Evolutionary conservation across 2,113 vertebrate genomes (phyloP), one percentile per base, ranked within the genome.

Genomic region (Crotalus tigris): DNA sequence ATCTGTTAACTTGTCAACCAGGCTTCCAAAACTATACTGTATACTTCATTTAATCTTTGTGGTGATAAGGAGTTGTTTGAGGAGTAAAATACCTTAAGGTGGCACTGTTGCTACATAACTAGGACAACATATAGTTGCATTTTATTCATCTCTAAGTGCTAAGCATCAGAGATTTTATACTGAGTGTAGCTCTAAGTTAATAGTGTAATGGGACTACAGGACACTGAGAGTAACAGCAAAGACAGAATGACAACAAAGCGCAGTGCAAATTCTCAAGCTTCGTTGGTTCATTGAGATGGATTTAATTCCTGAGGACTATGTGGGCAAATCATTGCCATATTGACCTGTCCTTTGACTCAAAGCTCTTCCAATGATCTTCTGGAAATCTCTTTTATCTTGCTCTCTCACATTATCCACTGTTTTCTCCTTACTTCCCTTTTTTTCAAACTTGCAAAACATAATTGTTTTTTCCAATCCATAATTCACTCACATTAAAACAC

Each of bases 71-170:
- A 93, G 55, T 9, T 86, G 88, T 12, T n/a, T 61, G 51, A 85
- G 23, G 85, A 9, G 24, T 7, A 92, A 59, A 94, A 10, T 21
- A 88, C 89, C 97, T 95, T 94, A 94, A 88, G 96, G 94, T 94
- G 97, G 96, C 96, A 93, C 93, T 97, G 96, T 95, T 96, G 95
- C 93, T 89, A 75, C 85, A 88, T 58, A 88, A 26, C 91, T 96
- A 86, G 90, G 81, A 0, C 49, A 0, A 0, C 3, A 92, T 57
- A 5, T 29, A 19, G 0, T 15, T 39, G 55, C 29, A 88, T 92
- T 91, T 29, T 8, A 87, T 96, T 95, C 87, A 85, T 90, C 87
- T 92, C 92, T 93, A 93, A 92, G 0, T 89, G 91, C 57, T 87
- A 57, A 94, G 54, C 49, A 53, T 57, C 86, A 53, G 88, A 51